Evolutionary conservation across 1,140 invertebrate species (phyloP), one percentile per base, ranked within the genome.

Genomic region (Acromyrmex heyeri): DNA sequence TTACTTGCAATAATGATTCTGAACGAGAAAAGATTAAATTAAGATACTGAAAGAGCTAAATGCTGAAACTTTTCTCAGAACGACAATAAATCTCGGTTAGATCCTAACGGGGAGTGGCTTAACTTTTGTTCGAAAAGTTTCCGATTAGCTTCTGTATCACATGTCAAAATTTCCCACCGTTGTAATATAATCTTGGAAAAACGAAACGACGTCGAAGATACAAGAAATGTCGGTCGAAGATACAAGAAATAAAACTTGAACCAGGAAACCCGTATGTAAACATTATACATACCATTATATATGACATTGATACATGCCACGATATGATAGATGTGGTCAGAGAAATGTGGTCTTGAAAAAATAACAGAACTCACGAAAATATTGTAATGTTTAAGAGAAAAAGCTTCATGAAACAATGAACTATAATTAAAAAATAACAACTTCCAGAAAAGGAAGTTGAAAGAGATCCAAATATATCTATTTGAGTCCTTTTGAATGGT

Each of bases 61-160:
- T 69, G 62, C 27, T 21, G 30, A 69, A 79, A 81, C 77, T 69
- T 79, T 79, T 67, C 61, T 65, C 76, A 38, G 8, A 6, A 50
- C 21, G 12, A 77, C 6, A 50, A 67, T 53, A 8, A 69, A 79
- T 79, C 48, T 53, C 48, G 27, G 27, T 79, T 55, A 55, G n/a
- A 55, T 81, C 27, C 3, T 65, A 67, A 7, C 30, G 34, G 30
- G n/a, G 14, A 24, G 38, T 21, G 24, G 76, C 76, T 64, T 48
- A 64, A 78, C 61, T 81, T 69, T 81, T 79, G 48, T 69, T 38
- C 14, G n/a, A 2, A 24, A 81, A 81, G 77, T 81, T 81, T 44
- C 18, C 61, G 18, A 78, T 78, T 64, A 65, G 6, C 27, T 18
- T 53, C 44, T 48, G 38, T 61, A 62, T 48, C 61, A 16, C 44